These are phyloP conservation scores for Sebastes baramenuke DNA, from an alignment of 2,797 vertebrate genomes.

Conservation along the genomic window DNA sequence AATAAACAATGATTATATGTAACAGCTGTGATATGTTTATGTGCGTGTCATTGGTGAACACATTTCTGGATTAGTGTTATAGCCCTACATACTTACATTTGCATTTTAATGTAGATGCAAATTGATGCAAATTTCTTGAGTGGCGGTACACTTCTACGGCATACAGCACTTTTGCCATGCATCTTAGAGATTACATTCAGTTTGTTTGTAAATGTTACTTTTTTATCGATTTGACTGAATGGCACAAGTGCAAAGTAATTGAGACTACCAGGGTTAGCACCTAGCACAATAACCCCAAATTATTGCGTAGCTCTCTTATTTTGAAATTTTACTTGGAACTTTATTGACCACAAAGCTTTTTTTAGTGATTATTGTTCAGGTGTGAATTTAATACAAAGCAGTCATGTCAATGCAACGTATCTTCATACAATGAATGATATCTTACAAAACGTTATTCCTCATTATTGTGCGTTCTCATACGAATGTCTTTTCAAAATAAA, in stretches of 20 bases:
- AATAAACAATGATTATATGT: conserved; percentile 30
- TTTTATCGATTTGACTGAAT: background rate
- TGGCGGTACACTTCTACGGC: background rate
- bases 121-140: background rate
- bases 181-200: background rate
- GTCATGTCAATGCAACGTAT: background rate
- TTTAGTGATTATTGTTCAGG: background rate
- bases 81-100: conserved; percentile 2
- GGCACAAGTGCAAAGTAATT: background rate
- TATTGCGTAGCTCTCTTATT: background rate
- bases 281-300: background rate
- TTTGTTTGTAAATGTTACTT: background rate
- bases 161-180: background rate
- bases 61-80: background rate
- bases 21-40: conserved; percentile 1
- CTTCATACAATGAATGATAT: too few species aligned
- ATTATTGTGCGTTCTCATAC: too few species aligned
- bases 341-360: background rate
- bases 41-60: conserved; percentile 6
- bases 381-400: background rate
- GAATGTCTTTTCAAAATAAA: too few species aligned
- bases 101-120: conserved; percentile 12
- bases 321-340: background rate
- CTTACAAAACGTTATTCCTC: too few species aligned
- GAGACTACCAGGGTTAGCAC: background rate